A percentile compares a stretch with the other conserved stretches of the same genome.
Conservation (phyloP, 2,888 invertebrate species). For the Hedya salicella region DNA sequence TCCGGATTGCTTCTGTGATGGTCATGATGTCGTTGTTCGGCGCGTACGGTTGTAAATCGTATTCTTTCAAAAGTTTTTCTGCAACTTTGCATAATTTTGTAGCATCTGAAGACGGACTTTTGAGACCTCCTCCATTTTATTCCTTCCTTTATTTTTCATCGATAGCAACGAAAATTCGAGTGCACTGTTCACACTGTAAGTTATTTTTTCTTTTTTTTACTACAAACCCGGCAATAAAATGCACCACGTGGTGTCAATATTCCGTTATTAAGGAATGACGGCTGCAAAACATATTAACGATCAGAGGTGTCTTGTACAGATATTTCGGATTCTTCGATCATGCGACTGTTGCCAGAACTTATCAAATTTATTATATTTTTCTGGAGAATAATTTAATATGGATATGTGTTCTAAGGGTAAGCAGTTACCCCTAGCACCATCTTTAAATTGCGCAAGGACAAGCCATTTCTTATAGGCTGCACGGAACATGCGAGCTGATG, state of each 20-base stretch:
- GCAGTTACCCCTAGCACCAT: constrained; percentile 38
- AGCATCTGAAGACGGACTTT: constrained; percentile 5
- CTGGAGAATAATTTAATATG: constrained; percentile 33
- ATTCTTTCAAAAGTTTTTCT: background rate
- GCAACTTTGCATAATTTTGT: background rate
- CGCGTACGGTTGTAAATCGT: too few relatives aligned
- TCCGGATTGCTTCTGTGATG: too few relatives aligned
- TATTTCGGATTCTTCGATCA: constrained; percentile 1
- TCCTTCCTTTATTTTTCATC: too few relatives aligned
- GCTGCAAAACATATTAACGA: constrained; percentile 17
- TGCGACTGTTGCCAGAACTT: constrained; percentile 10
- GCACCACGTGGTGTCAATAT: constrained; percentile 24
- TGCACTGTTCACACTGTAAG: constrained; percentile 22
- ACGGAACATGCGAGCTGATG: constrained; percentile 39
- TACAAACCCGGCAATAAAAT: constrained; percentile 33
- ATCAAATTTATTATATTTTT: constrained; percentile 10
- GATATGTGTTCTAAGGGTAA: constrained; percentile 36
- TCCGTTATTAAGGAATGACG: constrained; percentile 16
- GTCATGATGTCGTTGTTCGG: too few relatives aligned
- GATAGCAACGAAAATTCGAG: background rate
- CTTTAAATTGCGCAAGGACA: constrained; percentile 43
- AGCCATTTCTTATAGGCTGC: constrained; percentile 43
- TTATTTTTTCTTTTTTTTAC: constrained; percentile 23
- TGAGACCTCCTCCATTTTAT: constrained; percentile 33
- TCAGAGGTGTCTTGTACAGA: background rate